A percentile compares a stretch with the other conserved stretches of the same genome.
These are phyloP conservation scores for Rhynchomys soricoides DNA, from an alignment of 2,113 vertebrate species.

Conservation along the genomic window DNA sequence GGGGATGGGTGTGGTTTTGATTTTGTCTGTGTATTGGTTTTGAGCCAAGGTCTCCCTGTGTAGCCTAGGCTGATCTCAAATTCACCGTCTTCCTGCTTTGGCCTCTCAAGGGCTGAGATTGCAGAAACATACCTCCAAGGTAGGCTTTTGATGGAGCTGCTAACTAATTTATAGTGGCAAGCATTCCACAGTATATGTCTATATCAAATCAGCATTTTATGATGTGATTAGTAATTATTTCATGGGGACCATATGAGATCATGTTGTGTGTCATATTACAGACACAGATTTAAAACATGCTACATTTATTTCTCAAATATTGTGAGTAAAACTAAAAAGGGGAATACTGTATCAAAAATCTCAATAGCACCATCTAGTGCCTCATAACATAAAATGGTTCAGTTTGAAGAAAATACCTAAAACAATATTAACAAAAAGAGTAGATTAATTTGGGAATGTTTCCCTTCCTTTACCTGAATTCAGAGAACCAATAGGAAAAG, in stretches of 20 bases:
- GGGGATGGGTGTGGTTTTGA: background rate
- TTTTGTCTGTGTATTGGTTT: background rate
- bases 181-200: background rate
- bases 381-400: background rate
- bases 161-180: background rate
- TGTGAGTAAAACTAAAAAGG: background rate
- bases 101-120: background rate
- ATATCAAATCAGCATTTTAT: background rate
- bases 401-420: slow-evolving; percentile 14
- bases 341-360: slow-evolving; percentile 35
- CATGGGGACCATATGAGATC: background rate
- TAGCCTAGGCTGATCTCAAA: background rate
- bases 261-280: background rate
- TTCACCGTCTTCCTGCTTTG: background rate
- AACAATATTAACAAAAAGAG: background rate
- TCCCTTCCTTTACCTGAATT: slow-evolving; percentile 17
- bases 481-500: slow-evolving; percentile 8
- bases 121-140: background rate
- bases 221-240: background rate
- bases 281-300: background rate
- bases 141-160: background rate
- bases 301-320: background rate
- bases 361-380: slow-evolving; percentile 73
- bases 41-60: background rate
- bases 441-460: background rate